Evolutionary conservation across 2,797 vertebrate genomes (phyloP).

Genomic region (Hydrophis major): DNA sequence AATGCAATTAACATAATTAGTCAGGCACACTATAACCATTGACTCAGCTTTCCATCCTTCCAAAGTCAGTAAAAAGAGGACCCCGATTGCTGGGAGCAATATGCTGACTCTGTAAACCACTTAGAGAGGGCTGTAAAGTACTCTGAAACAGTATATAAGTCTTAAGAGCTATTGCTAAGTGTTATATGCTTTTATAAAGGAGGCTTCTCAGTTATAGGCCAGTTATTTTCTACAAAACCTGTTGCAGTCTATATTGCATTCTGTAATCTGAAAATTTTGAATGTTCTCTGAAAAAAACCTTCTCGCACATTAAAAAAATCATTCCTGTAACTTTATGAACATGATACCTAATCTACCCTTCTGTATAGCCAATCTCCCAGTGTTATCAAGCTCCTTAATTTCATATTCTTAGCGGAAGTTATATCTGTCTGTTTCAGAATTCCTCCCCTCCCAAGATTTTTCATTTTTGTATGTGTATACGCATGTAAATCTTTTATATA

Average conservation of each 20-base stretch:
- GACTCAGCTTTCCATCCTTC: neutral
- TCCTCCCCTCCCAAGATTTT: neutral
- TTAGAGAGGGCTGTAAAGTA: neutral
- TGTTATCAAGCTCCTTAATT: neutral
- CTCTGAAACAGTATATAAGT: neutral
- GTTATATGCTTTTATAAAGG: neutral
- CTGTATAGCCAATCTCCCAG: neutral
- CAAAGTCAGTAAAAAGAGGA: neutral
- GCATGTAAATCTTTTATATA: neutral
- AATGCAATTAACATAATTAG: neutral
- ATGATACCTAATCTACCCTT: neutral
- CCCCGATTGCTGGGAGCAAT: neutral
- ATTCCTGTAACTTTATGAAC: neutral
- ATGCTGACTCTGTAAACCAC: neutral
- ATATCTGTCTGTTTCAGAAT: neutral
- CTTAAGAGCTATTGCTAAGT: neutral
- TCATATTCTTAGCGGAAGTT: neutral
- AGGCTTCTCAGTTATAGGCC: neutral
- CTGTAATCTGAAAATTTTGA: neutral
- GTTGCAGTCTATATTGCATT: neutral
- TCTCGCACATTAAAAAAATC: neutral
- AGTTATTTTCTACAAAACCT: neutral
- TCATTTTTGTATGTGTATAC: neutral
- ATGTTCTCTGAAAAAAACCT: neutral
- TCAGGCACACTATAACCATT: neutral